Base-by-base conservation (phyloP, 2,888 invertebrate species). In the Vannuccia rotundouncinata region DNA sequence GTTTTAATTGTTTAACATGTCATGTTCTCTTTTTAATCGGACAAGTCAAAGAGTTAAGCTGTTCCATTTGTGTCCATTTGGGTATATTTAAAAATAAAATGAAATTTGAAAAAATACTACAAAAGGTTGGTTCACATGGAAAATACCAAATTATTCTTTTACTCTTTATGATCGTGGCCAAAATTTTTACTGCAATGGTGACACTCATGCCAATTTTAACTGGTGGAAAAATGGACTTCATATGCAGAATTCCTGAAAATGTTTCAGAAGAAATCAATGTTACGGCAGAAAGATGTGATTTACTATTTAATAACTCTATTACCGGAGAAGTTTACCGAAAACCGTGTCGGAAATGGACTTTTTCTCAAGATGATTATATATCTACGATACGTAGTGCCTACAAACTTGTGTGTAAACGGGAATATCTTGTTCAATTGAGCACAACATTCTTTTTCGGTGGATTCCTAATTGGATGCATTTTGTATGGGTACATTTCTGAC, bases 401-500 rank as follows among this genome's bases (percentile, higher is more conserved):
- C 31, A 81, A 83, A 5, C 82, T 85, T 27, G 84, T 85, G 5
- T 85, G 85, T 82, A 81, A 82, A 5, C 79, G 81, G 59, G 82
- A 82, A 59, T 83, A 81, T 79, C 82, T 84, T 81, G 79, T 82
- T 2, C 83, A 83, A 29, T 83, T 83, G 0, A 82, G 84, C 2
- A 83, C 83, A 78, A 82, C 84, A 0, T 80, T 85, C 0, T 85
- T 83, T 81, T 84, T 85, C 78, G 83, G 82, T 66, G 85, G 85
- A 0, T 81, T 85, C 30, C 82, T 85, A n/a, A 79, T 83, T 29
- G 85, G 85, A 10, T 84, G 84, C 30, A 79, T 84, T 2, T 74
- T 83, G 5, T 85, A 84, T 82, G 85, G 85, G 17, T 83, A 84
- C 29, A 81, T 85, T 10, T 83, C 85, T 22, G 85, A 85, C 80